These are phyloP conservation scores for Genyomyrus donnyi DNA, from an alignment of 2,113 vertebrate genomes.

Conservation along the genomic window DNA sequence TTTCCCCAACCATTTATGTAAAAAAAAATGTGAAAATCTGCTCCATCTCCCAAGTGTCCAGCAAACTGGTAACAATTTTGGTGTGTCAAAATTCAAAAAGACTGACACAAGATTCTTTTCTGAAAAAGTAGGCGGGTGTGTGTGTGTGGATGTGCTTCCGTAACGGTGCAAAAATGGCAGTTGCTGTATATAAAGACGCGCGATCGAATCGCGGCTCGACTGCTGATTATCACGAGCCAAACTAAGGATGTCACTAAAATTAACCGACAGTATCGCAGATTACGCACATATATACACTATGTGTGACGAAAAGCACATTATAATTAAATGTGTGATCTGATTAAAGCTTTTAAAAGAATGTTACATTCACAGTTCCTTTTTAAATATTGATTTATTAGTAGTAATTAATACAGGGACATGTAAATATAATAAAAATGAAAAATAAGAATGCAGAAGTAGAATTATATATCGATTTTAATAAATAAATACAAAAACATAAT, in stretches of 20 bases:
- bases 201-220: background rate
- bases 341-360: background rate
- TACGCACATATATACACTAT: background rate
- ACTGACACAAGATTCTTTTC: too few species aligned
- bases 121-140: too few species aligned
- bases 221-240: background rate
- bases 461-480: background rate
- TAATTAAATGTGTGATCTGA: background rate
- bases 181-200: background rate
- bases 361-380: background rate
- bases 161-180: background rate
- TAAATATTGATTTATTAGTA: background rate
- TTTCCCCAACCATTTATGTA: background rate
- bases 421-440: background rate
- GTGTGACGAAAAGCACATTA: background rate
- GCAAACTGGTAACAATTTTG: background rate
- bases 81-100: too few species aligned
- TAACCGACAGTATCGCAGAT: background rate
- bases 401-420: background rate
- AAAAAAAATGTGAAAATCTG: background rate
- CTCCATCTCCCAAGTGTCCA: background rate
- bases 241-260: background rate
- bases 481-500: too few species aligned
- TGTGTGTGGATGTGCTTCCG: background rate
- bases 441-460: background rate